Evolutionary conservation across 2,113 vertebrate species (phyloP), one percentile per base, ranked within the genome.

Genomic region (Pseudorhombus dupliciocellatus): DNA sequence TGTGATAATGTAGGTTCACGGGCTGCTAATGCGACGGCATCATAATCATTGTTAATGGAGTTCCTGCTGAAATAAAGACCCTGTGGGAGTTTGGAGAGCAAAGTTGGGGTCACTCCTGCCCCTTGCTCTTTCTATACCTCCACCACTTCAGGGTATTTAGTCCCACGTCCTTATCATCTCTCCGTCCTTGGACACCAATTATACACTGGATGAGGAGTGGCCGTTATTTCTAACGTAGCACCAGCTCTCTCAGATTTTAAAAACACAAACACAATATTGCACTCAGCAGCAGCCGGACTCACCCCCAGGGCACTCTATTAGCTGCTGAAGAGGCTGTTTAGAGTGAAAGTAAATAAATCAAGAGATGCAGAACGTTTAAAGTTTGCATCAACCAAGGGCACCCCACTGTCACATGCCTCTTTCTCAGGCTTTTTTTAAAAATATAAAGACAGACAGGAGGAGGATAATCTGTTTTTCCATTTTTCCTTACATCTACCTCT

Each of bases 41-140:
- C 90, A 89, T 90, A 92, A 90, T 90, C 18, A 65, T 72, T 80
- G 67, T 87, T 91, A 88, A 89, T 92, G 80, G 74, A 79, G 70
- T 87, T 87, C 64, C 59, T 21, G 22, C 79, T 65, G 71, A 83
- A 61, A 56, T 74, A 68, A 78, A 81, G 61, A 77, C 78, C 81
- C 77, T 40, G 48, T 77, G 85, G 87, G 84, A 84, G 75, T 75
- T 71, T 57, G 26, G 57, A 79, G 48, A 61, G 53, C 6, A 48
- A 66, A 53, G 42, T 81, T 58, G 74, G 66, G 69, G 44, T 31
- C 42, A 48, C 18, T 63, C 62, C 55, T 40, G 60, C 52, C 25
- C 15, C n/a, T 31, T 14, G n/a, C 50, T 75, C 66, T 60, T 20
- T 65, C 52, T 66, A 40, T 66, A 59, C 70, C 46, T 64, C 67